Evolutionary conservation across 2,888 invertebrate species (phyloP), one percentile per base, ranked within the genome.

Genomic region (Perithous albicinctus): DNA sequence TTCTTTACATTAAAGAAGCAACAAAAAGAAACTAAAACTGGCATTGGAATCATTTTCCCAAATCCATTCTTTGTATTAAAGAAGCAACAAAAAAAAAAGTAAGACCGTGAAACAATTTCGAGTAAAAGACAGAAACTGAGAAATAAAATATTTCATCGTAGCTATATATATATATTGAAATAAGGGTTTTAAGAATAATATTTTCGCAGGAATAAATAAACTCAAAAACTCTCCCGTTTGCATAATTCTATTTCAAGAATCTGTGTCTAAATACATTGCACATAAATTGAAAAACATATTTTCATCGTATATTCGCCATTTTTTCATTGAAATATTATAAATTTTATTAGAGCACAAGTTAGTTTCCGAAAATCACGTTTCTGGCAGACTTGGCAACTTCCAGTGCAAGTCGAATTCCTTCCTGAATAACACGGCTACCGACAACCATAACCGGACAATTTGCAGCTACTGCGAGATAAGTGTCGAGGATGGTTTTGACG

Each of bases 361-460:
- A 72, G 2, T 75, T 32, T 10, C 87, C 86, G 4, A 83, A 51
- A 48, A 84, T 64, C 12, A 87, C 64, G 64, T 86, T 86, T 5
- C 26, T 51, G 0, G 84, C 72, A 0, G 87, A 82, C 51, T 26
- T 80, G 6, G 77, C 78, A 7, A 87, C 83, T 59, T 88, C 87
- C 1, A 38, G 23, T 8, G 82, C 78, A 3, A 88, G 77, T 15
- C 86, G 78, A 10, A 86, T 56, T 8, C 87, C 87, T 64, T 88
- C 87, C 35, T 76, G 76, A 7, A 86, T 20, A 12, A 88, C 86
- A 1, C 86, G 80, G 54, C 18, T 5, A 2, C 85, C 85, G 26
- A 86, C 51, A 0, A 85, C 43, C 12, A 87, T 54, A 4, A 85
- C 26, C 3, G 87, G 87, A 63, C 87, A 86, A 51, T 85, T 85